Evolutionary conservation across 1,140 invertebrate species (phyloP), one percentile per base, ranked within the genome.

Genomic region (Phortica variegata): DNA sequence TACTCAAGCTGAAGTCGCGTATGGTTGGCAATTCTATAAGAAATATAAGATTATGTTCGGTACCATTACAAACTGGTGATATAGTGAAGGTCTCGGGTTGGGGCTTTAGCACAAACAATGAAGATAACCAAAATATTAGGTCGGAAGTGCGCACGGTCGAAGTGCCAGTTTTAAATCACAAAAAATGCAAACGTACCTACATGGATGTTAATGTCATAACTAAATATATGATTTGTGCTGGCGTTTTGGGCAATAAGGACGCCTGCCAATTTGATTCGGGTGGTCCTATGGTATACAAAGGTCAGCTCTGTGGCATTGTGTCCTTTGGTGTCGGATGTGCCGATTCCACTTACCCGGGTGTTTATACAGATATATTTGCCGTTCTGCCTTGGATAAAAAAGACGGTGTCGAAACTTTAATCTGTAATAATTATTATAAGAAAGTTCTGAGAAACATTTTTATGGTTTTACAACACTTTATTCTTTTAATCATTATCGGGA

Each of bases 361-460:
- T 90, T 41, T 88, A 85, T 66, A 82, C 84, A 1, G 80, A 85
- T 31, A 82, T 89, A n/a, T n/a, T n/a, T n/a, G n/a, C n/a, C n/a
- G n/a, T n/a, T n/a, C n/a, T n/a, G n/a, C n/a, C n/a, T n/a, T n/a
- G n/a, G n/a, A n/a, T n/a, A n/a, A n/a, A n/a, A n/a, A n/a, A n/a
- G n/a, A n/a, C n/a, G n/a, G n/a, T n/a, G n/a, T n/a, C n/a, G n/a
- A n/a, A n/a, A n/a, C n/a, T n/a, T n/a, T n/a, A n/a, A n/a, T n/a
- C n/a, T n/a, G n/a, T n/a, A n/a, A n/a, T n/a, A n/a, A n/a, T n/a
- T n/a, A n/a, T n/a, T n/a, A n/a, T n/a, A n/a, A n/a, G n/a, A n/a
- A n/a, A n/a, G n/a, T n/a, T n/a, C n/a, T n/a, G n/a, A n/a, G n/a
- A n/a, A n/a, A n/a, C n/a, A n/a, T n/a, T n/a, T n/a, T n/a, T n/a